Conservation (phyloP, 2,888 invertebrate genomes). For the Athetis lepigone region DNA sequence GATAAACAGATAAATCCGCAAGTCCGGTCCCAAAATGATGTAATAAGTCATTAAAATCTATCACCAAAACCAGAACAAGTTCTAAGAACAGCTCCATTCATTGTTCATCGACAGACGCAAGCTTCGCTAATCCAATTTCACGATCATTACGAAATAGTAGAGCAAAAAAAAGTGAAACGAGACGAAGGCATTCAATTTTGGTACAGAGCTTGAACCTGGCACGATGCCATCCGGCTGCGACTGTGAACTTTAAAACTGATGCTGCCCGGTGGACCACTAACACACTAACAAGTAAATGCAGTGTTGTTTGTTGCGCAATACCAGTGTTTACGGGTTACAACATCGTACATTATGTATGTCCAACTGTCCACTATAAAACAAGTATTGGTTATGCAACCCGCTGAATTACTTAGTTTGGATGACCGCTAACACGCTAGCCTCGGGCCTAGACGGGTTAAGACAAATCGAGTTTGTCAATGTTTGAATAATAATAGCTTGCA, state of each 20-base stretch:
- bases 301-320: conserved; percentile 48
- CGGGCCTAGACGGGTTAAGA: conserved; percentile 28
- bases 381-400: conserved; percentile 47
- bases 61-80: conserved; percentile 14
- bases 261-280: conserved; percentile 50
- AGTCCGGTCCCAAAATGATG: conserved; percentile 19
- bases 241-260: conserved; percentile 45
- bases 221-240: conserved; percentile 40
- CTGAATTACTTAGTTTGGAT: conserved; percentile 45
- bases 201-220: conserved; percentile 40
- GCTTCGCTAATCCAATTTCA: conserved; percentile 46
- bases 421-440: conserved; percentile 46
- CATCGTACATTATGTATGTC: conserved; percentile 43
- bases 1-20: no score
- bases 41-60: conserved; percentile 21
- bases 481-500: conserved; percentile 14
- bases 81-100: conserved; percentile 17
- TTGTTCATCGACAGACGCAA: conserved; percentile 37
- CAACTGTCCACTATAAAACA: conserved; percentile 42
- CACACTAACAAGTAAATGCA: conserved; percentile 50
- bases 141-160: conserved; percentile 36
- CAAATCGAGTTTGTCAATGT: conserved; percentile 29
- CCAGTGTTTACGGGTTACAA: conserved; percentile 53
- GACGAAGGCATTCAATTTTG: conserved; percentile 28
- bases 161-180: conserved; percentile 29